Base-by-base conservation (phyloP, 1,140 invertebrate genomes). In the Drosophila serrata region DNA sequence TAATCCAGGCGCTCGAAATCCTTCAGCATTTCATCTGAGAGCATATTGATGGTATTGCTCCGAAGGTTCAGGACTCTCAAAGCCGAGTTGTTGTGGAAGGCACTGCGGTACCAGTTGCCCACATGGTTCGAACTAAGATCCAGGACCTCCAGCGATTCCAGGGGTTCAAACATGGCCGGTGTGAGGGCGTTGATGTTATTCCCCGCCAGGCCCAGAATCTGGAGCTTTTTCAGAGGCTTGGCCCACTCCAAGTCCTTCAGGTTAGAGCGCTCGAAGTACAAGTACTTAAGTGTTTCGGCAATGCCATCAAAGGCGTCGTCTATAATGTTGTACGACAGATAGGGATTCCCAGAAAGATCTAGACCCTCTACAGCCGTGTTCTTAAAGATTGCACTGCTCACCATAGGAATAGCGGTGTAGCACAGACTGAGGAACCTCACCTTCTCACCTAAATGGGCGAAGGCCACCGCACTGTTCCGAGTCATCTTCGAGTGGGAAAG, bases 41-140 rank as follows among this genome's bases (percentile, higher is more conserved):
- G 86, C 19, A 94, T 60, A 39, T 94, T 94, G 13, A 95, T 93
- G 45, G 93, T 94, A 53, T 95, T 95, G 5, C 93, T 75, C 13
- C 74, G 78, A 5, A 95, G 57, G 5, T 91, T 93, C 0, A 95
- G 39, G 3, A 94, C 59, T 31, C 92, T 79, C 13, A 95, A 56
- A 0, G 81, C 80, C 4, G 77, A 75, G 65, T 94, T 93, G 1
- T 87, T 64, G 0, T 56, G 62, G 39, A 94, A 93, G 1, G 88
- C 82, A 13, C 72, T 85, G 4, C 79, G 63, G 22, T 93, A 93
- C 94, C 94, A 95, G 17, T 93, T 91, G 0, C 77, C 90, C 4
- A 95, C 85, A 78, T 93, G 93, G 62, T 95, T 95, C 1, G 84
- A 86, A 22, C 87, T 92, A 46, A 95, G 81, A 73, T 94, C 93